Base-by-base conservation (phyloP, 2,888 invertebrate species). In the Fabriciana adippe region DNA sequence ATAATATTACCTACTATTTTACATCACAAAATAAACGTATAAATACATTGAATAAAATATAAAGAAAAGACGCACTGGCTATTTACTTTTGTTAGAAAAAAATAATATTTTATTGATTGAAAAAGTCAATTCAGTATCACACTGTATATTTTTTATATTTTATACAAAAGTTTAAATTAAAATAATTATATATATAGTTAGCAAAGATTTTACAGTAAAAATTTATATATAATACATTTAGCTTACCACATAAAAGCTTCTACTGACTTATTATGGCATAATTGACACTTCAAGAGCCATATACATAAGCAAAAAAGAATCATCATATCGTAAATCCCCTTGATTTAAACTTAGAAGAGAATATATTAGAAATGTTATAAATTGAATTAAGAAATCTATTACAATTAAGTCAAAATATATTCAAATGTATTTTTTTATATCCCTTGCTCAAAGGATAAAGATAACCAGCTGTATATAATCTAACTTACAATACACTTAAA, bases 401-500 rank as follows among this genome's bases (percentile, higher is more conserved):
- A 21, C 2, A 54, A 31, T 45, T 54, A 45, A 14, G 4, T 54
- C 21, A 55, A 55, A 55, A 18, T 35, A 51, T n/a, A 21, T 16
- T 57, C 16, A 47, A 4, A 26, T 47, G 6, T 45, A 47, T 62
- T 59, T 47, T 31, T 31, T 14, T 54, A 21, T 41, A 61, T 55
- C 50, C n/a, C 47, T 60, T 47, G 60, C 47, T 61, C 66, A 18
- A 41, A 66, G 54, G 59, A 51, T n/a, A 61, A 60, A 31, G 50
- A 67, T 69, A 26, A 26, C 47, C 65, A 65, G 65, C 70, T 69
- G 65, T 75, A 68, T 48, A 48, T 67, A 67, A 73, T 86, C 87
- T 89, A 89, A 82, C 87, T 88, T 90, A 91, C 82, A 75, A 74
- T 86, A 41, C 79, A 85, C 85, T 88, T 88, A 88, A 79, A 81